These are phyloP conservation scores for Poecile montanus DNA, from an alignment of 2,797 vertebrate genomes.

Conservation along the genomic window DNA sequence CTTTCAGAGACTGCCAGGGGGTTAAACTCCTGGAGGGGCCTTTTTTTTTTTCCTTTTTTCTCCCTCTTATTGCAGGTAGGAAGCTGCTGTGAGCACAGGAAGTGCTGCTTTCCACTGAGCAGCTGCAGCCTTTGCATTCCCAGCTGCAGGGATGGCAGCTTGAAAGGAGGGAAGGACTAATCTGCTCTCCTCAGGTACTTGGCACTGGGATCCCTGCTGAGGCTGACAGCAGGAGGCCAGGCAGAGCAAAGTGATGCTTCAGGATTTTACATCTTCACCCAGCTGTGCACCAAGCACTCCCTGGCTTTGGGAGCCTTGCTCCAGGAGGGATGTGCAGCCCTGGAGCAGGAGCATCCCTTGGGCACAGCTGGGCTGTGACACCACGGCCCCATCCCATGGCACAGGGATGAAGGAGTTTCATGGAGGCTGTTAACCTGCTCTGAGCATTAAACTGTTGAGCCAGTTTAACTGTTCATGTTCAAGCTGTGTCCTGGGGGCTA, in stretches of 20 bases:
- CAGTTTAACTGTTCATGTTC: background rate
- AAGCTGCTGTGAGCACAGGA: background rate
- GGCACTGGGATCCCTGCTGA: background rate
- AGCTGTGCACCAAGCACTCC: background rate
- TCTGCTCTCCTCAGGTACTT: background rate
- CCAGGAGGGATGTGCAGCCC: background rate
- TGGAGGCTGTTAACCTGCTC: background rate
- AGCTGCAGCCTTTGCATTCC: background rate
- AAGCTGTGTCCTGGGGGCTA: background rate
- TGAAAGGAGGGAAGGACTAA: background rate
- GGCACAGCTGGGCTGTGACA: background rate
- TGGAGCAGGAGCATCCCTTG: background rate
- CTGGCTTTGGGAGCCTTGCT: background rate
- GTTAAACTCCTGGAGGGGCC: background rate
- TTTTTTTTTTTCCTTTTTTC: accelerated
- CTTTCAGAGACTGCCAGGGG: background rate
- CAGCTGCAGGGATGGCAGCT: background rate
- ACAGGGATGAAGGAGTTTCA: background rate
- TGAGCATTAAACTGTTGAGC: background rate
- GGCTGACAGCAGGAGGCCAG: background rate
- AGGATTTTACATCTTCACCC: background rate
- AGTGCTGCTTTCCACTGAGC: background rate
- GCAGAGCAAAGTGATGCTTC: background rate
- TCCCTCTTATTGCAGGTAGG: background rate
- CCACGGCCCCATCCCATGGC: accelerated